Conservation (phyloP, 1,140 invertebrate genomes). For the Papilio xuthus region DNA sequence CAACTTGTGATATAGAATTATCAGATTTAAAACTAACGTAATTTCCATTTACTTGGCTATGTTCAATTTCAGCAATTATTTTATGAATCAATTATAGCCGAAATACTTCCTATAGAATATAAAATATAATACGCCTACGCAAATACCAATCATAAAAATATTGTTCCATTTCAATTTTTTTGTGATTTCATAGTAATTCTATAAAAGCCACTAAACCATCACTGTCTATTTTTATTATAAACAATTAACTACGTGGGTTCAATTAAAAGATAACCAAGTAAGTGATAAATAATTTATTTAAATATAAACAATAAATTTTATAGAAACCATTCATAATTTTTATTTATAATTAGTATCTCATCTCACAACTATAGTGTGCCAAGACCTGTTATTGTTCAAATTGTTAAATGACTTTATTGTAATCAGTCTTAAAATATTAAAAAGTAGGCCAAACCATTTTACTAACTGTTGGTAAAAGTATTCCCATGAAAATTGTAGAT, state of each 20-base stretch:
- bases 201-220: neutral
- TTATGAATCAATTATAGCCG: neutral
- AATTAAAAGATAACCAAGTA: neutral
- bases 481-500: conserved; percentile 88
- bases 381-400: conserved; percentile 10
- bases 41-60: neutral
- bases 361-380: conserved; percentile 1
- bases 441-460: conserved; percentile 84
- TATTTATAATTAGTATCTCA: conserved; percentile 2
- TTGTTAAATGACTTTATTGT: neutral
- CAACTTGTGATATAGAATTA: neutral
- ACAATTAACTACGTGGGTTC: neutral
- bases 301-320: neutral
- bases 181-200: neutral
- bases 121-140: too few species aligned
- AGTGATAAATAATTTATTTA: conserved; percentile 8
- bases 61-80: too few species aligned
- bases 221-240: neutral
- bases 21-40: neutral
- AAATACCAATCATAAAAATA: too few species aligned
- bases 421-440: conserved; percentile 39
- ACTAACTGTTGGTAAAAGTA: conserved; percentile 88
- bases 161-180: too few species aligned
- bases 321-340: neutral
- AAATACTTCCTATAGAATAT: too few species aligned